Evolutionary conservation across 2,797 vertebrate species (phyloP).

Genomic region (Labroides dimidiatus): DNA sequence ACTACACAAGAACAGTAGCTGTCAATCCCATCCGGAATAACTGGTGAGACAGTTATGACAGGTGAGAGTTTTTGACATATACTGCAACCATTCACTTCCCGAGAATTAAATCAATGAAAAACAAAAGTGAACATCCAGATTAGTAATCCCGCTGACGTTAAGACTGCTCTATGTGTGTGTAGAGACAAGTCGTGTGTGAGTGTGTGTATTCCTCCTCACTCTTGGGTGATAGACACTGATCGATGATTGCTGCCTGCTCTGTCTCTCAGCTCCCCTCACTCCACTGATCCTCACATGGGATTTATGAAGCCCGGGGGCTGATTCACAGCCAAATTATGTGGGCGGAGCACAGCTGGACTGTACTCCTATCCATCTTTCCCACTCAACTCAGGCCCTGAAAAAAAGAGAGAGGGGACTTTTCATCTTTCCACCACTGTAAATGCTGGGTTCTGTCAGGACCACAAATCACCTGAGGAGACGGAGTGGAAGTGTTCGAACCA

Average conservation of each 20-base stretch:
- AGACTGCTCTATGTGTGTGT: not conserved
- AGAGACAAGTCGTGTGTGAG: not conserved
- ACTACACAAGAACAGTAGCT: too few species aligned
- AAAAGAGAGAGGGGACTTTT: slow-evolving; percentile 23
- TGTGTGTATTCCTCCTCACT: slow-evolving; percentile 25
- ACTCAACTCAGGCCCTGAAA: slow-evolving; percentile 45
- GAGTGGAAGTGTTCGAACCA: slow-evolving; percentile 52
- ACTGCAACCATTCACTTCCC: too few species aligned
- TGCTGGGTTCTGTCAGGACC: slow-evolving; percentile 53
- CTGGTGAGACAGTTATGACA: too few species aligned
- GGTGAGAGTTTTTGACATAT: too few species aligned
- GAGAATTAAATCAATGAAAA: too few species aligned
- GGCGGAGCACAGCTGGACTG: slow-evolving; percentile 74
- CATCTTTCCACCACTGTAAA: slow-evolving; percentile 57
- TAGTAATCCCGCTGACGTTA: not conserved
- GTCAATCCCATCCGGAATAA: too few species aligned
- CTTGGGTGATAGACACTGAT: slow-evolving; percentile 64
- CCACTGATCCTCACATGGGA: slow-evolving; percentile 41
- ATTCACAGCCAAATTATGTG: slow-evolving; percentile 76
- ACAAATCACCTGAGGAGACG: slow-evolving; percentile 61
- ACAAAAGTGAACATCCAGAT: too few species aligned
- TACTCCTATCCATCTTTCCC: slow-evolving; percentile 75
- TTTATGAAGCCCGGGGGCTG: slow-evolving; percentile 75
- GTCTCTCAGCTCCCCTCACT: slow-evolving; percentile 61
- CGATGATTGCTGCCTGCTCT: slow-evolving; percentile 49